Percentiles rank a stretch among this genome's conserved stretches.
Conservation (phyloP, 2,888 invertebrate species). For the Ephialtes manifestator region DNA sequence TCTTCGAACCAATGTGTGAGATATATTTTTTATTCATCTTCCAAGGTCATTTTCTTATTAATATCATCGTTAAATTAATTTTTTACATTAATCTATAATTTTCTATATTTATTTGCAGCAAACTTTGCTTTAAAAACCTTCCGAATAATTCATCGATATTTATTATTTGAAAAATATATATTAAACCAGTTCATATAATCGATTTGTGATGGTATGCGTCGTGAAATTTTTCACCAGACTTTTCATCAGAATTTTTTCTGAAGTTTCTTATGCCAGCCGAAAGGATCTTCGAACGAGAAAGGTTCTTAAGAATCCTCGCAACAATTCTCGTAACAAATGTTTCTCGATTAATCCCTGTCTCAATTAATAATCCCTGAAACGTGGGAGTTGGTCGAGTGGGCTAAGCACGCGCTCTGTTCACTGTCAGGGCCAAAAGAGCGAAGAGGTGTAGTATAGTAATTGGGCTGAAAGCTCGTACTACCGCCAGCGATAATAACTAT, state of each 20-base stretch:
- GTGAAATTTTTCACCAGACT: background rate
- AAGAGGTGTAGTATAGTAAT: conserved; percentile 75
- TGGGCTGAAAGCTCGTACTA: conserved; percentile 71
- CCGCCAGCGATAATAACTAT: conserved; percentile 9
- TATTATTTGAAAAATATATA: background rate
- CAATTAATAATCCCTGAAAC: conserved; percentile 82
- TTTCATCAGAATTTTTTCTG: background rate
- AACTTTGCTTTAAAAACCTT: background rate
- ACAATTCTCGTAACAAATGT: conserved; percentile 74
- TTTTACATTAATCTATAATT: background rate
- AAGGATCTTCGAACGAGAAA: background rate
- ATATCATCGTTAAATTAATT: background rate
- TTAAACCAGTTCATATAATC: background rate
- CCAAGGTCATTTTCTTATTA: background rate
- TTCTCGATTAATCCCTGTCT: conserved; percentile 81
- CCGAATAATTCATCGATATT: background rate
- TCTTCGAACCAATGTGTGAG: no score
- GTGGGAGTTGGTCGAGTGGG: conserved; percentile 65
- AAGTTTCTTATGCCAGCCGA: background rate
- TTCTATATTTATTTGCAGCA: background rate
- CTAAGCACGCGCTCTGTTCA: conserved; percentile 72
- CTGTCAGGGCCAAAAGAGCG: conserved; percentile 45
- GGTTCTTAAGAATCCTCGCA: conserved; percentile 35
- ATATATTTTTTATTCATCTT: no score
- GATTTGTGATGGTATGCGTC: background rate